These are phyloP conservation scores for Drosophila nasuta DNA, from an alignment of 1,140 invertebrate genomes.

Conservation along the genomic window DNA sequence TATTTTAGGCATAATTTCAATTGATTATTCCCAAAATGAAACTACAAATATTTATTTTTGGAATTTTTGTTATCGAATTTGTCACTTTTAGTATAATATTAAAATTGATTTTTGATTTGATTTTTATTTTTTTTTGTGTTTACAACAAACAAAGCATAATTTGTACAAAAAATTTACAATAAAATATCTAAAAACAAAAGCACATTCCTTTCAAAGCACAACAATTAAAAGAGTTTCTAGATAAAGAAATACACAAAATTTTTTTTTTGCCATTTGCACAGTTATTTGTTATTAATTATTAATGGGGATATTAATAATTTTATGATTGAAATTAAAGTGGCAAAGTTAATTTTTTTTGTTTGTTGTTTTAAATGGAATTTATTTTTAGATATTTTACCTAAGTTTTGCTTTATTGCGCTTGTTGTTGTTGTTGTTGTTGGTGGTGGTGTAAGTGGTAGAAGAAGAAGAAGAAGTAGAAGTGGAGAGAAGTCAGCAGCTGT, in stretches of 20 bases:
- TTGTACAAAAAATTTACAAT: constrained; percentile 63
- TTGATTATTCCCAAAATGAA: no score
- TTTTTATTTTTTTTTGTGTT: constrained; percentile 15
- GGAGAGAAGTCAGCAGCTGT: constrained; percentile 43
- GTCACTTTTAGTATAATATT: background rate
- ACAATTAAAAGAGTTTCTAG: constrained; percentile 62
- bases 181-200: constrained; percentile 83
- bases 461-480: constrained; percentile 41
- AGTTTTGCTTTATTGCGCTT: constrained; percentile 75
- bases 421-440: constrained; percentile 37
- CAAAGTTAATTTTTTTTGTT: constrained; percentile 56
- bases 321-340: constrained; percentile 39
- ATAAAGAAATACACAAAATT: constrained; percentile 49
- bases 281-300: constrained; percentile 40
- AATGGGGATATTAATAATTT: constrained; percentile 40
- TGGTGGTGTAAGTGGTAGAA: constrained; percentile 44
- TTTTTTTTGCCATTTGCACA: constrained; percentile 18
- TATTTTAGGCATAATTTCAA: no score
- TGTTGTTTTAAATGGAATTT: constrained; percentile 75
- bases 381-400: constrained; percentile 84
- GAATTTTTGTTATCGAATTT: no score
- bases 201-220: constrained; percentile 78
- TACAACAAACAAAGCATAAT: constrained; percentile 75
- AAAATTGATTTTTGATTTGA: constrained; percentile 12
- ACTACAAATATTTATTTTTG: no score